These are phyloP conservation scores for Dryoscopus gambensis DNA, from an alignment of 2,113 vertebrate species.

Conservation along the genomic window DNA sequence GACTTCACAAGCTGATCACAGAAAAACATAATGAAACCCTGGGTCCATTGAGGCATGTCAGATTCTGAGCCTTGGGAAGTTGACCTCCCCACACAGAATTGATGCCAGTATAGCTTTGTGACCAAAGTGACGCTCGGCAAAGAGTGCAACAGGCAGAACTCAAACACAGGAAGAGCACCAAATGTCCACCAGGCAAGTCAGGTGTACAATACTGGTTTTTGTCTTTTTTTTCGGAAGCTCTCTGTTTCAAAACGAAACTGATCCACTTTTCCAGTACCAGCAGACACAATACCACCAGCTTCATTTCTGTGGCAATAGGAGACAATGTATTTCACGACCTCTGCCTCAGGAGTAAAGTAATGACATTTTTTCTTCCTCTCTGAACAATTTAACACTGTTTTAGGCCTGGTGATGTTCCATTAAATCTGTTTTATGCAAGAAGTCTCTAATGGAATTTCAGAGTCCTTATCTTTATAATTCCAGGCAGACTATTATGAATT, in stretches of 20 bases:
- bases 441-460: not conserved
- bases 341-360: not conserved
- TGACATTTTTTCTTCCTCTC: not conserved
- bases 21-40: not conserved
- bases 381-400: not conserved
- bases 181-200: not conserved
- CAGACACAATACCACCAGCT: not conserved
- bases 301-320: not conserved
- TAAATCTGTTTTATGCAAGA: not conserved
- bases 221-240: not conserved
- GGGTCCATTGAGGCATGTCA: not conserved
- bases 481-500: not conserved
- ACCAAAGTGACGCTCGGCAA: accelerated
- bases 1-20: not conserved
- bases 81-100: not conserved
- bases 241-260: not conserved
- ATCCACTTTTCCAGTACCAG: not conserved
- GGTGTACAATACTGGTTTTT: not conserved
- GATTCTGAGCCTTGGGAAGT: not conserved
- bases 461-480: not conserved
- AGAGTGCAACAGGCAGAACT: not conserved
- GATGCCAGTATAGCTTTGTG: not conserved
- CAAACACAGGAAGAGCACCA: not conserved
- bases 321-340: not conserved
- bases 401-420: not conserved